phyloP scores from a whole-genome alignment of 2,113 vertebrate species.

The Panurus biarmicus region DNA sequence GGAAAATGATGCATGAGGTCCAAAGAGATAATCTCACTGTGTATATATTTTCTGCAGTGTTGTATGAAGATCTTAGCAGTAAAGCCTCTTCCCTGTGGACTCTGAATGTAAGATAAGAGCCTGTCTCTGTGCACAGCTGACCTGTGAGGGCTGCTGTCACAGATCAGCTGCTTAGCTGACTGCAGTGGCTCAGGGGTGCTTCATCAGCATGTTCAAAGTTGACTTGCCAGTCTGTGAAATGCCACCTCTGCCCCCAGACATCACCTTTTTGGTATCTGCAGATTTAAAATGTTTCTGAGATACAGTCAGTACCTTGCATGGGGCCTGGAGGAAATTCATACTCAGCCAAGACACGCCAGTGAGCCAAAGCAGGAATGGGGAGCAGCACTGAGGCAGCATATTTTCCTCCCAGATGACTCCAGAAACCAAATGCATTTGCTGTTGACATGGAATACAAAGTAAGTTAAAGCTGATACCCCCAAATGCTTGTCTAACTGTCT shows the following conservation, averaged over 20 bases:
- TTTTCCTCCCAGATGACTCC: not conserved
- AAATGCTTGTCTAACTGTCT: constrained; percentile 9
- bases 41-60: not conserved
- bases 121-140: not conserved
- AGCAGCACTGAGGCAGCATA: not conserved
- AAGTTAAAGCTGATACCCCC: not conserved
- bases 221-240: not conserved
- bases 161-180: not conserved
- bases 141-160: not conserved
- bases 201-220: not conserved
- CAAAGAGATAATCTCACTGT: not conserved
- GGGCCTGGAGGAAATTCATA: not conserved
- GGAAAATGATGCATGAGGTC: not conserved
- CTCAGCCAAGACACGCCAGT: not conserved
- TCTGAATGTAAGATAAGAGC: not conserved
- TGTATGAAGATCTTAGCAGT: not conserved
- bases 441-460: constrained; percentile 1
- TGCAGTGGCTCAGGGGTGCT: not conserved
- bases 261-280: not conserved
- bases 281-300: not conserved
- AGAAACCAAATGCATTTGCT: not conserved
- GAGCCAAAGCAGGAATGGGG: not conserved
- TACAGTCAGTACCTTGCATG: not conserved
- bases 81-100: not conserved
- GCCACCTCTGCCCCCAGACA: not conserved